phyloP scores from a whole-genome alignment of 2,888 invertebrate genomes.

The Colostygia pectinataria region DNA sequence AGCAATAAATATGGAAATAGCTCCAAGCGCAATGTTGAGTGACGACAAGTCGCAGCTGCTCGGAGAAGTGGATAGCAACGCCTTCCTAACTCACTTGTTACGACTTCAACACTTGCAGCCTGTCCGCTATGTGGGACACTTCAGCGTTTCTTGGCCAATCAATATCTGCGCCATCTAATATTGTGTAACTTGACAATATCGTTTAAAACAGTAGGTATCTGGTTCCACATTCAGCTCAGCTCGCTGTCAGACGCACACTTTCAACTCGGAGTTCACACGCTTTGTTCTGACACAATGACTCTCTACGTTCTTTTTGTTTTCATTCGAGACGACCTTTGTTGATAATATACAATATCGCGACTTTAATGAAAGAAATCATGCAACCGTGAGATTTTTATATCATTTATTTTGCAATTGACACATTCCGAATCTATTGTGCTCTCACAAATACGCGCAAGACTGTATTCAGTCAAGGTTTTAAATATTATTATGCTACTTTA shows the following conservation, averaged over 20 bases:
- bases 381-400: conserved; percentile 74
- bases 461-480: conserved; percentile 39
- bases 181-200: conserved; percentile 47
- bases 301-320: conserved; percentile 81
- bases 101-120: conserved; percentile 36
- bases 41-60: conserved; percentile 32
- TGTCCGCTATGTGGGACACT: conserved; percentile 36
- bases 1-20: conserved; percentile 31
- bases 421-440: conserved; percentile 53
- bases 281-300: conserved; percentile 77
- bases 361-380: conserved; percentile 77
- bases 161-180: conserved; percentile 43
- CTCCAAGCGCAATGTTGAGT: conserved; percentile 33
- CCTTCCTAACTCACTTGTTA: conserved; percentile 38
- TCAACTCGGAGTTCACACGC: conserved; percentile 76
- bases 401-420: conserved; percentile 68
- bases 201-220: conserved; percentile 42
- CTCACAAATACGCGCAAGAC: conserved; percentile 22
- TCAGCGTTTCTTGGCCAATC: conserved; percentile 45
- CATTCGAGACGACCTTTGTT: conserved; percentile 79
- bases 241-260: conserved; percentile 70
- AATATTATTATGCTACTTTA: no score
- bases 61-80: conserved; percentile 34
- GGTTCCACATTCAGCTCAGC: conserved; percentile 40
- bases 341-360: conserved; percentile 79